Percentiles rank a stretch among this genome's conserved stretches.
These are phyloP conservation scores for Thymelicus sylvestris DNA, from an alignment of 2,888 invertebrate genomes.

Conservation along the genomic window DNA sequence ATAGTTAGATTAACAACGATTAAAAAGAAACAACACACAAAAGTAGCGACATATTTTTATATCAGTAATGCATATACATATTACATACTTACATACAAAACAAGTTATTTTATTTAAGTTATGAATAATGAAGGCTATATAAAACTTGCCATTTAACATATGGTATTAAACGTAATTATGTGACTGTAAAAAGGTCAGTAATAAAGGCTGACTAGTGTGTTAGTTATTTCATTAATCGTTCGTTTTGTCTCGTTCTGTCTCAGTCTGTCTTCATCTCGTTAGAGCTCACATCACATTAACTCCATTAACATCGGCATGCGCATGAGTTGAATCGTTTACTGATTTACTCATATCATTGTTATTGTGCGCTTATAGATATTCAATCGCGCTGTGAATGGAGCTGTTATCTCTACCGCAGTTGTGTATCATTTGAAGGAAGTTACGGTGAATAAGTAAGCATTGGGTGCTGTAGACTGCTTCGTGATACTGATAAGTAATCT, in stretches of 20 bases:
- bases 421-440: background rate
- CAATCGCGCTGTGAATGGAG: slow-evolving; percentile 19
- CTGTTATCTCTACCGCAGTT: slow-evolving; percentile 14
- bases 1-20: no score
- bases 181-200: slow-evolving; percentile 22
- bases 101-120: no score
- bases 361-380: slow-evolving; percentile 20
- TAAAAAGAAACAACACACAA: no score
- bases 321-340: slow-evolving; percentile 29
- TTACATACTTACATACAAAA: no score
- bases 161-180: slow-evolving; percentile 1
- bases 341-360: slow-evolving; percentile 27
- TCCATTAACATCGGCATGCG: slow-evolving; percentile 27
- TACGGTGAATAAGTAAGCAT: background rate
- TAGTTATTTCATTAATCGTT: slow-evolving; percentile 17
- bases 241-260: slow-evolving; percentile 13
- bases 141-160: slow-evolving; percentile 8
- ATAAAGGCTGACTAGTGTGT: slow-evolving; percentile 14
- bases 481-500: no score
- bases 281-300: slow-evolving; percentile 27
- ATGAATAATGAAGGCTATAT: slow-evolving; percentile 3
- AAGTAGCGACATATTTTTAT: no score
- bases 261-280: slow-evolving; percentile 1
- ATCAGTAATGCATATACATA: no score
- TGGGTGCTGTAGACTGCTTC: no score